Conservation (phyloP, 2,113 vertebrate genomes). For the Oophaga pumilio region DNA sequence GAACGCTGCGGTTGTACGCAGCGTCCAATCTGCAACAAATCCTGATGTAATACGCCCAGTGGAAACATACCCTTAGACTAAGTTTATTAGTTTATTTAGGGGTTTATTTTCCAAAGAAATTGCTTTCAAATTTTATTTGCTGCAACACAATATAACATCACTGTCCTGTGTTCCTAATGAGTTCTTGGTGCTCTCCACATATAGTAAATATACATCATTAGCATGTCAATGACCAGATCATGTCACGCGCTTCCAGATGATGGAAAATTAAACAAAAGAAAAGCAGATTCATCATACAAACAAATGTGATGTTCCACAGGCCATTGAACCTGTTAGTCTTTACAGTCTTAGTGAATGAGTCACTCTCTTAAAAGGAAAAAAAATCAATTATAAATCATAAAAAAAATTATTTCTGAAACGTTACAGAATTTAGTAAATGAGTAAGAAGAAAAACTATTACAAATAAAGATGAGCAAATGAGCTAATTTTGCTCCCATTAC, state of each 20-base stretch:
- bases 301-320: not conserved
- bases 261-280: not conserved
- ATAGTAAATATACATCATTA: not conserved
- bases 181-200: not conserved
- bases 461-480: not conserved
- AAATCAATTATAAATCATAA: not conserved
- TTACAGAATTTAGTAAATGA: not conserved
- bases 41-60: too few relatives aligned
- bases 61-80: too few relatives aligned
- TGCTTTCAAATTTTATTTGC: too few relatives aligned
- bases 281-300: not conserved
- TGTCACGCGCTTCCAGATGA: not conserved
- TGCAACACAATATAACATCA: too few relatives aligned
- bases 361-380: not conserved
- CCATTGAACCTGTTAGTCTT: not conserved
- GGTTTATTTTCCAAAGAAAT: too few relatives aligned
- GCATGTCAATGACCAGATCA: not conserved
- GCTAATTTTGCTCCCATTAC: not conserved
- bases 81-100: too few relatives aligned
- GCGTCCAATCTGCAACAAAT: too few relatives aligned
- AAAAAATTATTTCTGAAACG: not conserved
- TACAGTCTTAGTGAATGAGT: not conserved
- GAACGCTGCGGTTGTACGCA: too few relatives aligned
- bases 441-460: not conserved
- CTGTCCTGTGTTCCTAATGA: not conserved